Conservation (phyloP, 2,113 vertebrate species). For the Polyodon spathula region DNA sequence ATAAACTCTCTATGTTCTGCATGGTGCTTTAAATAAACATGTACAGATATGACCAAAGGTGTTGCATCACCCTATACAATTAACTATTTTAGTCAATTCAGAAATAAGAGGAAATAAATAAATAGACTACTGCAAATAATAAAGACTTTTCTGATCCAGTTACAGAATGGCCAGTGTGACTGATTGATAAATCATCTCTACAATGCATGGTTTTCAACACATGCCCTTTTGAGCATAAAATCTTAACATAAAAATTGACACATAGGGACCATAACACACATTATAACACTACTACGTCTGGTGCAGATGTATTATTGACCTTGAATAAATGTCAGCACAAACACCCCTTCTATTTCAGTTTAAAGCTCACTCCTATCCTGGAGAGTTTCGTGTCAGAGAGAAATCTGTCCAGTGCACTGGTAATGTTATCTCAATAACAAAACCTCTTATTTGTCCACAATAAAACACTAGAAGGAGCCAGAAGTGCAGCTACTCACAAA, state of each 20-base stretch:
- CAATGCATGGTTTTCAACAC: slow-evolving; percentile 26
- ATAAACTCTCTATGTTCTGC: background rate
- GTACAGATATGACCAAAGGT: too few species aligned
- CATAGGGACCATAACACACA: slow-evolving; percentile 22
- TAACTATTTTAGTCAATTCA: background rate
- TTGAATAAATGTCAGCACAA: slow-evolving; percentile 26
- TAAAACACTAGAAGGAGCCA: background rate
- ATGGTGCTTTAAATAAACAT: background rate
- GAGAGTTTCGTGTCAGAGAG: background rate
- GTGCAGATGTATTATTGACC: slow-evolving; percentile 31
- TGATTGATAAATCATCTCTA: slow-evolving; percentile 24
- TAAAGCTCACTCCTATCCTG: background rate
- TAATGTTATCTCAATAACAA: background rate
- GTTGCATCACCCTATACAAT: too few species aligned
- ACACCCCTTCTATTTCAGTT: background rate
- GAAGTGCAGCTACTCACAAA: slow-evolving; percentile 6
- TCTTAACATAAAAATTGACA: slow-evolving; percentile 36
- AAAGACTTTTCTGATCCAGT: background rate
- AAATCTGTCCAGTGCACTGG: background rate
- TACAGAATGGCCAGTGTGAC: slow-evolving; percentile 12
- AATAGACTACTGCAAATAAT: background rate
- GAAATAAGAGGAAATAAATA: background rate
- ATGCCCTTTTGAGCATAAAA: slow-evolving; percentile 24
- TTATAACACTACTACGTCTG: slow-evolving; percentile 29
- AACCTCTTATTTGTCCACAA: background rate